phyloP scores from a whole-genome alignment of 2,797 vertebrate genomes.

The Cottoperca gobio region DNA sequence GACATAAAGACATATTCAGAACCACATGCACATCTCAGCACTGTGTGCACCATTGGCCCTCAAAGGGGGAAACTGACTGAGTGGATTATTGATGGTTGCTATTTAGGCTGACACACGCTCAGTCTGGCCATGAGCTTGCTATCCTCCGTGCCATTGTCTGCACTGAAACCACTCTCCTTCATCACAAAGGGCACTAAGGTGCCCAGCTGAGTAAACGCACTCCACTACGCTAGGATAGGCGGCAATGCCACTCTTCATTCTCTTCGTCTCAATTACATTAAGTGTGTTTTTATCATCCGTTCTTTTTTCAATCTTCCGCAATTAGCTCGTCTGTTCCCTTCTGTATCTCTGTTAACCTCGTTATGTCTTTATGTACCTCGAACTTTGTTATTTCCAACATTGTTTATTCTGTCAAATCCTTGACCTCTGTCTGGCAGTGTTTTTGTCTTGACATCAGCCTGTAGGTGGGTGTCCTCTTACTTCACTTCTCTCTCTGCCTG shows the following conservation, averaged over 20 bases:
- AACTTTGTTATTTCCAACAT: not conserved
- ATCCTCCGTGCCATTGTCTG: slow-evolving; percentile 43
- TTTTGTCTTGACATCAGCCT: slow-evolving; percentile 16
- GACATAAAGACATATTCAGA: not conserved
- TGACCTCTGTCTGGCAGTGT: slow-evolving; percentile 35
- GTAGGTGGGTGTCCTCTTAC: slow-evolving; percentile 31
- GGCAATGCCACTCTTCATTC: slow-evolving; percentile 39
- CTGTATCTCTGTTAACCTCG: not conserved
- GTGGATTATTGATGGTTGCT: slow-evolving; percentile 67
- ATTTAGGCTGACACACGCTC: slow-evolving; percentile 51
- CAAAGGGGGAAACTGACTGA: slow-evolving; percentile 45
- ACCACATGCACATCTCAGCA: not conserved
- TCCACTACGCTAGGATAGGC: slow-evolving; percentile 23
- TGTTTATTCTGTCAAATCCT: slow-evolving; percentile 33
- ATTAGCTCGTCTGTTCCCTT: slow-evolving; percentile 5
- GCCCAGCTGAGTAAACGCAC: slow-evolving; percentile 28
- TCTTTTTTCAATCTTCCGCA: slow-evolving; percentile 7
- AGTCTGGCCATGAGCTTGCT: slow-evolving; percentile 50
- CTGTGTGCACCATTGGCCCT: slow-evolving; percentile 7
- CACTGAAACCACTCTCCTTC: slow-evolving; percentile 48
- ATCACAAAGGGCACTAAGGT: slow-evolving; percentile 63
- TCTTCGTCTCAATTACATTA: not conserved
- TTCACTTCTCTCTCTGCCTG: slow-evolving; percentile 11
- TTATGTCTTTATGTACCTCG: not conserved
- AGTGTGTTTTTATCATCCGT: slow-evolving; percentile 2